These are phyloP conservation scores for Lysandra bellargus DNA, from an alignment of 2,888 invertebrate genomes.

Conservation along the genomic window DNA sequence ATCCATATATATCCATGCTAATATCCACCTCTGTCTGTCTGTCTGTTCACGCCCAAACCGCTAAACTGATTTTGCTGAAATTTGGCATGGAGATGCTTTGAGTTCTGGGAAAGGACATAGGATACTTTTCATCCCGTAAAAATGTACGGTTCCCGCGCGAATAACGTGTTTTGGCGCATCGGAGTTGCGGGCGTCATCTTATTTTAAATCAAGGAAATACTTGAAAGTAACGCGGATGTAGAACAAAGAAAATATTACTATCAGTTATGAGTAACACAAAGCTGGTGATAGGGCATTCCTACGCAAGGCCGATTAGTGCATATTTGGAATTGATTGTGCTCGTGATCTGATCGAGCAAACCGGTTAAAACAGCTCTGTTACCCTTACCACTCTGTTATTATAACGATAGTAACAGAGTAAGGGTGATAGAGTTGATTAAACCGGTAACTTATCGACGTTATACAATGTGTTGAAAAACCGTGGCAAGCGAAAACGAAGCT, in stretches of 20 bases:
- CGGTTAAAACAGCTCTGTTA: slow-evolving; percentile 24
- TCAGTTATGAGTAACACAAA: neutral
- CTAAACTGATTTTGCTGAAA: too few relatives aligned
- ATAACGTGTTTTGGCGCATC: too few relatives aligned
- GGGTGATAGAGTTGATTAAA: too few relatives aligned
- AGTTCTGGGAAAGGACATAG: too few relatives aligned
- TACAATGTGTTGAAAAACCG: neutral
- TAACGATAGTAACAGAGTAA: neutral
- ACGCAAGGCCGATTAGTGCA: slow-evolving; percentile 32
- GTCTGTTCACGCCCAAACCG: too few relatives aligned
- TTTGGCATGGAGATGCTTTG: too few relatives aligned
- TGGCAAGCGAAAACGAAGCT: too few relatives aligned
- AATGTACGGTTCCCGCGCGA: neutral
- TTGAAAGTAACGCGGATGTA: neutral
- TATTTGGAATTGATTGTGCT: slow-evolving; percentile 29
- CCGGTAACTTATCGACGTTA: neutral
- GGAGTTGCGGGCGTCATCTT: too few relatives aligned
- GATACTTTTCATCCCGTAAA: neutral
- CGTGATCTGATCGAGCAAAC: slow-evolving; percentile 29
- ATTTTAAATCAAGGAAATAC: too few relatives aligned
- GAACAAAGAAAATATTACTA: slow-evolving; percentile 6
- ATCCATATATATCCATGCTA: too few relatives aligned
- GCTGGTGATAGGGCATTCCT: slow-evolving; percentile 32
- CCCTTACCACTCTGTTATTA: neutral
- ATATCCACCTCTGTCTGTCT: too few relatives aligned